Evolutionary conservation across 2,113 vertebrate genomes (phyloP).

Genomic region (Aspidoscelis tigris): DNA sequence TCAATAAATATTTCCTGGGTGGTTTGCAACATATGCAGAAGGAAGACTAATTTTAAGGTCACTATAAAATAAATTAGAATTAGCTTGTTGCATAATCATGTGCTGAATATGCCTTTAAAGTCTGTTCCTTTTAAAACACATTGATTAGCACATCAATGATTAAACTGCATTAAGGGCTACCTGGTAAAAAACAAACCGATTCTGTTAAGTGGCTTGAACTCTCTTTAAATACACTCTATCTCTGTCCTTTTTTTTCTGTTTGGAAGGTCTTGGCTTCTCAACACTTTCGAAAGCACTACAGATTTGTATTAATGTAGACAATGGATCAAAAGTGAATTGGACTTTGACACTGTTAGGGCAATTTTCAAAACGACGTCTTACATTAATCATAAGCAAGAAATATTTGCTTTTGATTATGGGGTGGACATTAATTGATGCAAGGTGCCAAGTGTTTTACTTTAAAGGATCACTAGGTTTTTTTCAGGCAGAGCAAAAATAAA

Average conservation of each 20-base stretch:
- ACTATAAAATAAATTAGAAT: neutral
- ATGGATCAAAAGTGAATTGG: neutral
- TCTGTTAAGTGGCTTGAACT: neutral
- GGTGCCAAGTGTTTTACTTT: too few relatives aligned
- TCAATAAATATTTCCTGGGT: neutral
- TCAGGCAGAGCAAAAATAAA: too few relatives aligned
- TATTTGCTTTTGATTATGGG: too few relatives aligned
- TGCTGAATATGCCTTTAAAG: neutral
- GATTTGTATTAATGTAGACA: neutral
- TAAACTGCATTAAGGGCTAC: neutral
- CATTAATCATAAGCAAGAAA: too few relatives aligned
- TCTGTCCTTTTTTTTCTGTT: neutral
- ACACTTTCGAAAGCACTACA: neutral
- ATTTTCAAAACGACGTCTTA: too few relatives aligned
- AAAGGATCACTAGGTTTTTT: too few relatives aligned
- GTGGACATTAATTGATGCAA: too few relatives aligned
- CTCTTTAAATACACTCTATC: neutral
- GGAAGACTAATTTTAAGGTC: neutral
- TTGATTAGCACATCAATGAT: neutral
- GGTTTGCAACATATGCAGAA: neutral
- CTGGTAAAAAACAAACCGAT: neutral
- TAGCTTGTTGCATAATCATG: neutral
- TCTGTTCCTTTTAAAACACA: neutral
- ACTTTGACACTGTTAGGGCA: too few relatives aligned
- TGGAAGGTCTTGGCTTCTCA: neutral